These are phyloP conservation scores for Tapirus indicus DNA, from an alignment of 2,797 vertebrate genomes.

Conservation along the genomic window DNA sequence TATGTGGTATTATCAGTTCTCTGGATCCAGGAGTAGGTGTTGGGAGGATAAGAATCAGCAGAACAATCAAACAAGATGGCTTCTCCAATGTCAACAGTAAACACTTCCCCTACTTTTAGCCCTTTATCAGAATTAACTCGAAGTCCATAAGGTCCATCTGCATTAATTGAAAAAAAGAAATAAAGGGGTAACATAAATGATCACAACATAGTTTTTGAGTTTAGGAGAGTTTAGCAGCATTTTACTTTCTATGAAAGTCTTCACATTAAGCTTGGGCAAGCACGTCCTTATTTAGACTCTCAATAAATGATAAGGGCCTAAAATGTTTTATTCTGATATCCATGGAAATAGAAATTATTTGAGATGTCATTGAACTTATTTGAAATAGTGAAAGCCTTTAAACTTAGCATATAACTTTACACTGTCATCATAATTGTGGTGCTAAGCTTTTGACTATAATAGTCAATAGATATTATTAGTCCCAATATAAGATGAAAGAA, in stretches of 20 bases:
- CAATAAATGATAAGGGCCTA: background rate
- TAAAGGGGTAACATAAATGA: background rate
- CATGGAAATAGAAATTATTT: conserved; percentile 24
- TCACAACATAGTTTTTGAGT: background rate
- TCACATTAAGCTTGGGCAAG: background rate
- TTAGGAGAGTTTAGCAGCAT: background rate
- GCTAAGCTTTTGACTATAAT: conserved; percentile 16
- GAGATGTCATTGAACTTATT: conserved; percentile 11
- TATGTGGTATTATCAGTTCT: conserved; percentile 91
- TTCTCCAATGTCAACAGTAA: conserved; percentile 95
- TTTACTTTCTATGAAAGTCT: conserved; percentile 45
- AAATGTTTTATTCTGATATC: conserved; percentile 41
- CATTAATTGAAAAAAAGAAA: conserved; percentile 59
- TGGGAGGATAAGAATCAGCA: conserved; percentile 98
- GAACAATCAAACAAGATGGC: conserved; percentile 95
- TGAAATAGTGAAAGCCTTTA: conserved; percentile 32
- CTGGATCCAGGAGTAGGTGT: conserved; percentile 95
- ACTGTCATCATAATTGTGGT: background rate
- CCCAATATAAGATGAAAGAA: background rate
- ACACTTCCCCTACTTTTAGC: conserved; percentile 93
- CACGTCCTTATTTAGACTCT: background rate
- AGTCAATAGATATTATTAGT: background rate
- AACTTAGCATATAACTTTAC: background rate
- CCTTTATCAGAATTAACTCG: conserved; percentile 95
- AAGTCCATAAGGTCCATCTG: conserved; percentile 98